Conservation (phyloP, 2,888 invertebrate species). For the Eubasilissa splendida region DNA sequence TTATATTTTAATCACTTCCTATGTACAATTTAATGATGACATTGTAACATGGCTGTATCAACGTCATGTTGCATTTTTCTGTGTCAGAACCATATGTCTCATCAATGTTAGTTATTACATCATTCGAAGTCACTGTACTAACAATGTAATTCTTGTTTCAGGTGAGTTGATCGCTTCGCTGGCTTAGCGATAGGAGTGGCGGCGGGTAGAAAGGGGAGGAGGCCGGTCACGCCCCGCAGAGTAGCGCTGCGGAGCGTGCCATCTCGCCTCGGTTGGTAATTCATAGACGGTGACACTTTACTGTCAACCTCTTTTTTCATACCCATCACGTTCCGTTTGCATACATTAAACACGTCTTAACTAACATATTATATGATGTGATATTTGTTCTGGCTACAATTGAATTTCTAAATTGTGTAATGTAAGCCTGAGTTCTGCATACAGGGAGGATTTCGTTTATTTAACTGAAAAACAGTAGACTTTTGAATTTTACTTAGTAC, state of each 20-base stretch:
- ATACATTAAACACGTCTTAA: not conserved
- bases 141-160: conserved; percentile 33
- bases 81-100: conserved; percentile 14
- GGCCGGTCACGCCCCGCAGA: conserved; percentile 23
- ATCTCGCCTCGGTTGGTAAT: conserved; percentile 16
- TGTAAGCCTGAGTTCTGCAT: no score
- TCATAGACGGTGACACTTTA: conserved; percentile 22
- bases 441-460: no score
- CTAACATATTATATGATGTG: not conserved
- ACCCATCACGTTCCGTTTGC: conserved; percentile 1
- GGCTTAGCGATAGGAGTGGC: not conserved
- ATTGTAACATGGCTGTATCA: no score
- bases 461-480: no score
- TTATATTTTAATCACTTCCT: no score
- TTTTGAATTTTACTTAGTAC: no score
- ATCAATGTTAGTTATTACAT: not conserved
- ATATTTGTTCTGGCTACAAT: not conserved
- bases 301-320: conserved; percentile 14
- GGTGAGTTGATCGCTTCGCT: conserved; percentile 28
- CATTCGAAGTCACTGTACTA: conserved; percentile 20
- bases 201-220: conserved; percentile 4
- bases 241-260: not conserved
- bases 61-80: not conserved
- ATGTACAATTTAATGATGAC: no score
- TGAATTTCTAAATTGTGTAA: no score